Conservation (phyloP, 2,113 vertebrate genomes). For the Neoarius graeffei region DNA sequence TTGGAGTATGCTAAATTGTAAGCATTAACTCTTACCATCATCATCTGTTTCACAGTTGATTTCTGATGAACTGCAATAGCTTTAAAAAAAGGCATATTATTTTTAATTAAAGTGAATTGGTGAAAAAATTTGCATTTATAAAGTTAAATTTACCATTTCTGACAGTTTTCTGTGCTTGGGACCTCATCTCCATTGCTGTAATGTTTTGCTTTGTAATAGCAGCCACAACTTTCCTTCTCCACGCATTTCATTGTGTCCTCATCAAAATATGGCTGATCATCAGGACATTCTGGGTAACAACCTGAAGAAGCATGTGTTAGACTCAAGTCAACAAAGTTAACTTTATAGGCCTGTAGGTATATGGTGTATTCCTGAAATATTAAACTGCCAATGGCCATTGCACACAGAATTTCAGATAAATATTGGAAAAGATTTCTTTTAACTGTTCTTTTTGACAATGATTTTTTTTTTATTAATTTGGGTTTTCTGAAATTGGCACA, state of each 20-base stretch:
- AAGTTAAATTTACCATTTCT: conserved; percentile 66
- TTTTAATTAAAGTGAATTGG: background rate
- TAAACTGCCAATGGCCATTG: too few relatives aligned
- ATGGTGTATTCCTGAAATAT: background rate
- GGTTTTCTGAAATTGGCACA: too few relatives aligned
- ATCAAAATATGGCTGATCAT: conserved; percentile 79
- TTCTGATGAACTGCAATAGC: conserved; percentile 61
- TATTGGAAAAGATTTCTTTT: too few relatives aligned
- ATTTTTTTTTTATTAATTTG: too few relatives aligned
- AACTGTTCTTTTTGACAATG: too few relatives aligned
- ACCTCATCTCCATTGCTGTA: conserved; percentile 70
- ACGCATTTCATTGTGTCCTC: conserved; percentile 86
- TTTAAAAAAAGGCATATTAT: conserved; percentile 41
- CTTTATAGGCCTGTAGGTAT: background rate
- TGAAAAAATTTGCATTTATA: background rate
- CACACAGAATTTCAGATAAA: too few relatives aligned
- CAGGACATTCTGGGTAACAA: conserved; percentile 87
- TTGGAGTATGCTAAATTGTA: background rate
- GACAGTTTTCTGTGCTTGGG: conserved; percentile 73
- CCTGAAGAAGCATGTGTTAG: conserved; percentile 65
- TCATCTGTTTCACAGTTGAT: conserved; percentile 59
- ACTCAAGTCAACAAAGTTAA: background rate
- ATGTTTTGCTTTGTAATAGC: conserved; percentile 64
- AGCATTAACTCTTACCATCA: conserved; percentile 54
- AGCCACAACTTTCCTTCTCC: conserved; percentile 65